Evolutionary conservation across 2,797 vertebrate genomes (phyloP), one percentile per base, ranked within the genome.

Genomic region (Hydrocynus forskahlii): DNA sequence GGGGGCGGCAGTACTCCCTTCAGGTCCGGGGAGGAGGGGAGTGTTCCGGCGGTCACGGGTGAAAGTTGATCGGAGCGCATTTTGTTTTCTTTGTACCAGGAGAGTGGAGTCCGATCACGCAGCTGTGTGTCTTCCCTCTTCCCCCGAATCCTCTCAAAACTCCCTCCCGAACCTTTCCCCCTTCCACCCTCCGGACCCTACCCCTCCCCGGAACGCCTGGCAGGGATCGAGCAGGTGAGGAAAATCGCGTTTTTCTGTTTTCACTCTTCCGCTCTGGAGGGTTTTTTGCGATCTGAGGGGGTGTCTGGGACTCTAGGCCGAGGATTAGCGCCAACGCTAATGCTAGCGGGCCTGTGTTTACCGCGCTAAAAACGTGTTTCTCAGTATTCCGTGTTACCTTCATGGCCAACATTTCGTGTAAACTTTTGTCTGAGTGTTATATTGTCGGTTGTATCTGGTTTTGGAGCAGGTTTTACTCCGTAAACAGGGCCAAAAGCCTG

Each of bases 131-230:
- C 92, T 94, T 95, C 94, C 94, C 94, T 95, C 91, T 94, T 95
- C 94, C 94, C 64, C 94, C 94, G 93, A 91, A 91, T 95, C 94
- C 94, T 95, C 82, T 94, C 82, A 91, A 91, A 94, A 95, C 89
- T 95, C 88, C 88, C 94, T 93, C 94, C 94, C 92, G 93, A 94
- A 93, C 94, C 89, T 86, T 94, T 91, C 91, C 92, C 94, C 94
- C 94, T 91, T 93, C 89, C 70, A 93, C 93, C 94, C 94, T 93
- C 83, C 88, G 78, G 89, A 94, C 92, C 94, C 94, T 93, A 91
- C 92, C 94, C 94, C 91, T 86, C 93, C 93, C 94, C 92, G 85
- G 89, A 86, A 89, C 89, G 79, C 87, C 43, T 83, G 86, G 88
- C 83, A 88, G 88, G 90, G 86, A 85, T 91, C 86, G 82, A 87